These are phyloP conservation scores for Callipepla californica DNA, from an alignment of 2,113 vertebrate genomes.

Conservation along the genomic window DNA sequence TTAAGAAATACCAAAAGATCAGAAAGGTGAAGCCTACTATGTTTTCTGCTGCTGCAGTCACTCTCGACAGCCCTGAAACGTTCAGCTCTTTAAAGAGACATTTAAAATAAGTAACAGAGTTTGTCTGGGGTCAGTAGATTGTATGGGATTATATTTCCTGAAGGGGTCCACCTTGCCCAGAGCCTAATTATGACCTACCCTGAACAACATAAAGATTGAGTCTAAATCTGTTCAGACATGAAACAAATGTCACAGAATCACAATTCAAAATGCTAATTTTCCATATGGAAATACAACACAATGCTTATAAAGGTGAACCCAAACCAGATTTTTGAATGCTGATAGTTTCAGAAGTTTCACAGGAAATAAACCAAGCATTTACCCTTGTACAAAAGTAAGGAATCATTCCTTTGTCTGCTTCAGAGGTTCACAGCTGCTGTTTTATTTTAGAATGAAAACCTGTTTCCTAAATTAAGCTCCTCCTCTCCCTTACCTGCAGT, in stretches of 20 bases:
- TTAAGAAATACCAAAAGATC: background rate
- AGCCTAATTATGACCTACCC: background rate
- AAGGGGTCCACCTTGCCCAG: background rate
- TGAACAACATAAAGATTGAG: background rate
- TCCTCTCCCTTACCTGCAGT: background rate
- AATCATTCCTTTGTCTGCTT: background rate
- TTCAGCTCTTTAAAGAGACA: background rate
- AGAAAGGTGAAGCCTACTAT: background rate
- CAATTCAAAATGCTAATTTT: background rate
- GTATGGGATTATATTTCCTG: background rate
- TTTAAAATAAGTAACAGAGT: background rate
- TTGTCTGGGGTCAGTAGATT: background rate
- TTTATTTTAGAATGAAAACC: conserved; percentile 26
- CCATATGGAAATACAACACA: background rate
- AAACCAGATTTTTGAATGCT: background rate
- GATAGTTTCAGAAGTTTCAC: background rate
- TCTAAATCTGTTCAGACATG: background rate
- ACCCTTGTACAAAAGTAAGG: background rate
- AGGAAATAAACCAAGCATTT: background rate
- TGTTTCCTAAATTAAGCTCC: background rate
- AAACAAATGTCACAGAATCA: background rate
- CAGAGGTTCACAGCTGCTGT: background rate
- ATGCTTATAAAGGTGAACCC: background rate
- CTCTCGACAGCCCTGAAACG: background rate
- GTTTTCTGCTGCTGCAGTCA: background rate